A percentile compares a stretch with the other conserved stretches of the same genome.
phyloP scores from a whole-genome alignment of 2,797 vertebrate species.

The Bovichtus diacanthus region DNA sequence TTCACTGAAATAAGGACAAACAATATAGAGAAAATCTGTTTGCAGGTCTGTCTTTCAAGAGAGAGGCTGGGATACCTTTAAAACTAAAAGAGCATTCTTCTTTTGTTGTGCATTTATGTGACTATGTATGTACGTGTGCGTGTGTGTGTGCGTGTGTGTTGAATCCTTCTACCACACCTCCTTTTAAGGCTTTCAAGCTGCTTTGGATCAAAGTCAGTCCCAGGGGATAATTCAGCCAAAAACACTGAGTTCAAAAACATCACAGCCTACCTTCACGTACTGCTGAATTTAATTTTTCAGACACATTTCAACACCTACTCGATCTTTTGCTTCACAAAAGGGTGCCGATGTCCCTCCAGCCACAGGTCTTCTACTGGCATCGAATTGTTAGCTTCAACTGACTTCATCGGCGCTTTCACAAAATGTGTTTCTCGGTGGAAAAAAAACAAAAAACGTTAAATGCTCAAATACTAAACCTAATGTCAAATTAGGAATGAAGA shows the following conservation, averaged over 20 bases:
- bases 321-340: slow-evolving; percentile 56
- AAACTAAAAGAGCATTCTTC: slow-evolving; percentile 46
- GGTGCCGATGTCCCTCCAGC: slow-evolving; percentile 37
- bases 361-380: slow-evolving; percentile 42
- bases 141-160: slow-evolving; percentile 32
- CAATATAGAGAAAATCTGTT: slow-evolving; percentile 34
- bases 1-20: slow-evolving; percentile 2
- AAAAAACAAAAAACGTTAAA: slow-evolving; percentile 59
- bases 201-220: slow-evolving; percentile 81
- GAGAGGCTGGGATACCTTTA: slow-evolving; percentile 50
- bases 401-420: slow-evolving; percentile 49
- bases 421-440: slow-evolving; percentile 36
- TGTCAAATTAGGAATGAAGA: slow-evolving; percentile 39
- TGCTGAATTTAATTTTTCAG: slow-evolving; percentile 56
- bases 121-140: slow-evolving; percentile 27
- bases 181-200: slow-evolving; percentile 80
- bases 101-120: slow-evolving; percentile 59
- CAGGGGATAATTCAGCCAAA: slow-evolving; percentile 71
- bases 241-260: slow-evolving; percentile 70
- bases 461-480: slow-evolving; percentile 48
- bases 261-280: slow-evolving; percentile 48
- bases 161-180: slow-evolving; percentile 69
- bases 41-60: slow-evolving; percentile 60
- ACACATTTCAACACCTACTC: slow-evolving; percentile 59
- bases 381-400: slow-evolving; percentile 42